Conservation (phyloP, 2,888 invertebrate genomes). For the Sceliomorpha sp. region DNA sequence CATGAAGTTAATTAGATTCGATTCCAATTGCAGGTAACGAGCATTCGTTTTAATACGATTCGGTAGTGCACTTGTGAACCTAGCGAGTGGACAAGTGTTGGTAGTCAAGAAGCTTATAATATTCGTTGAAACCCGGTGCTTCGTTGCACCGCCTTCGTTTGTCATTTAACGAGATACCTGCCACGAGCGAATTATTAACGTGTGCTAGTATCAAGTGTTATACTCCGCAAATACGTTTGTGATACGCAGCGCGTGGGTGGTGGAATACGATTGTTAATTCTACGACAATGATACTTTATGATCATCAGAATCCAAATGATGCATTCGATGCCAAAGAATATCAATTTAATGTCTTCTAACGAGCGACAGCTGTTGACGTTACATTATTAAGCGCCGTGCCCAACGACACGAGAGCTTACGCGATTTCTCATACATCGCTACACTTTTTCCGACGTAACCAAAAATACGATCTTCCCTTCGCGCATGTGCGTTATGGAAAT, state of each 20-base stretch:
- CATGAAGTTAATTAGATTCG: constrained; percentile 52
- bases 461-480: too few relatives aligned
- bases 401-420: too few relatives aligned
- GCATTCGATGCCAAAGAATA: constrained; percentile 54
- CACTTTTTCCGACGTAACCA: too few relatives aligned
- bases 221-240: constrained; percentile 34
- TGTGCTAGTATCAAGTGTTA: constrained; percentile 47
- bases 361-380: constrained; percentile 52
- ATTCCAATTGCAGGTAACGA: constrained; percentile 47
- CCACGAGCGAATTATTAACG: constrained; percentile 72
- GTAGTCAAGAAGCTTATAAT: constrained; percentile 54
- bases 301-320: constrained; percentile 66
- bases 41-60: constrained; percentile 35
- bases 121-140: constrained; percentile 62
- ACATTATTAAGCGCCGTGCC: constrained; percentile 20
- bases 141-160: constrained; percentile 73
- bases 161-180: constrained; percentile 77
- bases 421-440: too few relatives aligned
- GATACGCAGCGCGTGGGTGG: constrained; percentile 63
- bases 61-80: constrained; percentile 33
- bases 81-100: constrained; percentile 41
- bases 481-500: too few relatives aligned
- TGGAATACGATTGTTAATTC: constrained; percentile 71
- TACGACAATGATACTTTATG: constrained; percentile 75
- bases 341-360: constrained; percentile 69